Evolutionary conservation across 2,113 vertebrate species (phyloP).

Genomic region (Nothocercus julius): DNA sequence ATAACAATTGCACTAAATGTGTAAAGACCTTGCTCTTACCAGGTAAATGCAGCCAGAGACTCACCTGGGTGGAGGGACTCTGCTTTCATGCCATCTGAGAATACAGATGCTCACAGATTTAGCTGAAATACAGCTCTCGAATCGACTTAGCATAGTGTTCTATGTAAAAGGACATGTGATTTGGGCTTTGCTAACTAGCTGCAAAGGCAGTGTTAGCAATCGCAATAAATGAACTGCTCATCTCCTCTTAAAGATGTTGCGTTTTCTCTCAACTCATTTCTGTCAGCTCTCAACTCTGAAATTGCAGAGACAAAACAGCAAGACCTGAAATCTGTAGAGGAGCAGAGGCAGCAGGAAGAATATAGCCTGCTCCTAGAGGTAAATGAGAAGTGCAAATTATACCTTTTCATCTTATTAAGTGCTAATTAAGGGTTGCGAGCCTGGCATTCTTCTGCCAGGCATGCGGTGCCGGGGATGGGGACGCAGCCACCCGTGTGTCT

Average conservation of each 20-base stretch:
- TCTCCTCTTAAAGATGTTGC: background rate
- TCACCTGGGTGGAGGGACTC: background rate
- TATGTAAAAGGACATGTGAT: background rate
- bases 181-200: background rate
- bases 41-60: background rate
- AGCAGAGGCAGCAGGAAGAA: constrained; percentile 1
- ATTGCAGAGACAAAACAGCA: background rate
- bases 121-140: background rate
- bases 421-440: constrained; percentile 46
- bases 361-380: background rate
- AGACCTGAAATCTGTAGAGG: background rate
- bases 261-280: background rate
- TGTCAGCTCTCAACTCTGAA: background rate
- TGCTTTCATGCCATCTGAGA: rapidly evolving
- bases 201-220: background rate
- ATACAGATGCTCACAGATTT: background rate
- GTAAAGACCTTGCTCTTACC: rapidly evolving
- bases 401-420: constrained; percentile 51
- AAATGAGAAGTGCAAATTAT: constrained; percentile 46
- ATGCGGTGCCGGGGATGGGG: background rate
- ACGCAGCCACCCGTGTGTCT: background rate
- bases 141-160: background rate
- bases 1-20: background rate
- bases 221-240: background rate
- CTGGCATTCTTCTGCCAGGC: background rate